These are phyloP conservation scores for Eolophus roseicapilla DNA, from an alignment of 2,113 vertebrate genomes.

Conservation along the genomic window DNA sequence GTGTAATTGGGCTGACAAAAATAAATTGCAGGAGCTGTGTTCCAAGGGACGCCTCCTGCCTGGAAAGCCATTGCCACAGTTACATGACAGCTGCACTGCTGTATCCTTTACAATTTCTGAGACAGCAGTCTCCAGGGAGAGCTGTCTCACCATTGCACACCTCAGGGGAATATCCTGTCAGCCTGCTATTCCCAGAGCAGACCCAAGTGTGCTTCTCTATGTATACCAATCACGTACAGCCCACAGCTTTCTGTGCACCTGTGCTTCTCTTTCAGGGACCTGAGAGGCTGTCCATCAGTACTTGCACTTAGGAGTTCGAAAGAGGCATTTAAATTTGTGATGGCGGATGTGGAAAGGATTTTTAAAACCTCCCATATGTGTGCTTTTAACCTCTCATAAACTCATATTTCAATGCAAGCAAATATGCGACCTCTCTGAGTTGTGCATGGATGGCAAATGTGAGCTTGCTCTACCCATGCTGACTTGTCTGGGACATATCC, in stretches of 20 bases:
- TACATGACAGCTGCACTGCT: neutral
- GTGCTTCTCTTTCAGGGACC: neutral
- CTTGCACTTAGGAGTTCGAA: neutral
- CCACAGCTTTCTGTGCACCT: neutral
- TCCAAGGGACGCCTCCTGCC: neutral
- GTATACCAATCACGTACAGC: neutral
- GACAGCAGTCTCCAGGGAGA: neutral
- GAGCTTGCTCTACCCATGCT: neutral
- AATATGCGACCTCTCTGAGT: neutral
- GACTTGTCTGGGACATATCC: neutral
- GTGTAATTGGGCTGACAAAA: conserved; percentile 1
- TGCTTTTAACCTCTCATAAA: neutral
- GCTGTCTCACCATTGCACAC: neutral
- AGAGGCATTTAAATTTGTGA: neutral
- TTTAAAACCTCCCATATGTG: neutral
- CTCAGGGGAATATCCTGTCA: neutral
- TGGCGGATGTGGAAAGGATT: neutral
- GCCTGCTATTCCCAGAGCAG: neutral
- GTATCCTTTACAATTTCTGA: neutral
- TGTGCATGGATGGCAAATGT: neutral
- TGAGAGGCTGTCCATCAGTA: neutral
- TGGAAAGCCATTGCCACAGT: neutral
- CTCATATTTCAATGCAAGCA: neutral
- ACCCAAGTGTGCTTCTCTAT: neutral
- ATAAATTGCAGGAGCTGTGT: neutral